phyloP scores from a whole-genome alignment of 2,888 invertebrate genomes.

The Aethes cnicana region DNA sequence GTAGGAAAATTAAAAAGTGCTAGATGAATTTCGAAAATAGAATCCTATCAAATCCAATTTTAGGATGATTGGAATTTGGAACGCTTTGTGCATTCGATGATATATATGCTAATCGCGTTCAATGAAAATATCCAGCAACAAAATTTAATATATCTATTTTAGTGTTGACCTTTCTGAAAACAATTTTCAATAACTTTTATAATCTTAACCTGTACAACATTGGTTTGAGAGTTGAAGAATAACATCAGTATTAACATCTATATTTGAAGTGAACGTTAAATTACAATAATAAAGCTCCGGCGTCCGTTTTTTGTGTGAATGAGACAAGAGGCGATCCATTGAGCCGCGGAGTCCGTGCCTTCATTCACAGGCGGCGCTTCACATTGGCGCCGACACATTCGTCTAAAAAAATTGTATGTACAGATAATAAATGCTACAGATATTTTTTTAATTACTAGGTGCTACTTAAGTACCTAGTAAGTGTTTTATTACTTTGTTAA shows the following conservation, averaged over 20 bases:
- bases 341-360: slow-evolving; percentile 1
- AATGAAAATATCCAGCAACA: too few relatives aligned
- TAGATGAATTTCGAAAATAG: slow-evolving; percentile 48
- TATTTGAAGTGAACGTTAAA: slow-evolving; percentile 28
- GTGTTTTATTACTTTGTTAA: too few relatives aligned
- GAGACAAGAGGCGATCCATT: slow-evolving; percentile 24
- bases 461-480: too few relatives aligned
- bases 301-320: slow-evolving; percentile 23
- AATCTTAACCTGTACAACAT: too few relatives aligned
- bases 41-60: slow-evolving; percentile 35
- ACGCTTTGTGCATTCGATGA: slow-evolving; percentile 20
- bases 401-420: too few relatives aligned
- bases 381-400: slow-evolving; percentile 21
- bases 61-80: slow-evolving; percentile 46
- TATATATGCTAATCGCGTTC: slow-evolving; percentile 14
- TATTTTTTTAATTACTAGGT: too few relatives aligned
- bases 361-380: slow-evolving; percentile 12
- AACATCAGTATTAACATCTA: slow-evolving; percentile 15
- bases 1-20: slow-evolving; percentile 68
- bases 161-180: too few relatives aligned
- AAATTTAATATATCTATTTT: too few relatives aligned
- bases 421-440: too few relatives aligned
- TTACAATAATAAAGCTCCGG: slow-evolving; percentile 9
- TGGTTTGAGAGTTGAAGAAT: too few relatives aligned
- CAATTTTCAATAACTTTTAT: too few relatives aligned